Percentiles rank a stretch among this genome's conserved stretches.
Conservation (phyloP, 2,797 vertebrate genomes). For the Phylloscopus collybita region DNA sequence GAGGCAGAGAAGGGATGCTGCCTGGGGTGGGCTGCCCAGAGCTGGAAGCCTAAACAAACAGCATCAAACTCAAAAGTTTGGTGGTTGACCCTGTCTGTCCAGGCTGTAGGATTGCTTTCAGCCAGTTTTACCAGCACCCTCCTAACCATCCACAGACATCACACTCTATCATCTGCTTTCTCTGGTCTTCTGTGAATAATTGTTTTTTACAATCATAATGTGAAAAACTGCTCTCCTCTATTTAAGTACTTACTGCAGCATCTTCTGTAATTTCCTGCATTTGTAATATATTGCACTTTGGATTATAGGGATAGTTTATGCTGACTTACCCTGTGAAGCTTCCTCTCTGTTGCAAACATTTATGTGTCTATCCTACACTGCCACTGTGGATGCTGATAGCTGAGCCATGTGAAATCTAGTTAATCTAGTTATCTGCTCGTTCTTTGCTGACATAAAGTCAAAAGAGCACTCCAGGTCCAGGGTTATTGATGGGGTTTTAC, state of each 20-base stretch:
- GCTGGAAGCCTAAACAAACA: neutral
- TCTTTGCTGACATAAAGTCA: neutral
- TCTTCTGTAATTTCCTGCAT: neutral
- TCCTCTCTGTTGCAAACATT: neutral
- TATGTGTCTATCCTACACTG: accelerated
- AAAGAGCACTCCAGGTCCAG: neutral
- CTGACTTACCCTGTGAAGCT: neutral
- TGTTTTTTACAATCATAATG: neutral
- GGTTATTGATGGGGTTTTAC: accelerated
- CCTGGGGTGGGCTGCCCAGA: neutral
- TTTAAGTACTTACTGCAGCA: neutral
- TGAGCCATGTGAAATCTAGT: neutral
- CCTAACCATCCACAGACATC: neutral
- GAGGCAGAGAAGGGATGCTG: neutral
- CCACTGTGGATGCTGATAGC: neutral
- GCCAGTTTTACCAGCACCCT: neutral
- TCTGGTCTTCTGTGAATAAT: neutral
- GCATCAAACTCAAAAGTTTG: no score
- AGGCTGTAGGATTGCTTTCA: neutral
- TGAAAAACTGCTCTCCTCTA: neutral
- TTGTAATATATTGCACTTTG: neutral
- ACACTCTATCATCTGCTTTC: neutral
- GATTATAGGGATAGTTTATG: neutral
- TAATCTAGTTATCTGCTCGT: accelerated
- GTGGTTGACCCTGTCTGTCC: neutral